These are phyloP conservation scores for Noctua janthe DNA, from an alignment of 2,888 invertebrate genomes.

Conservation along the genomic window DNA sequence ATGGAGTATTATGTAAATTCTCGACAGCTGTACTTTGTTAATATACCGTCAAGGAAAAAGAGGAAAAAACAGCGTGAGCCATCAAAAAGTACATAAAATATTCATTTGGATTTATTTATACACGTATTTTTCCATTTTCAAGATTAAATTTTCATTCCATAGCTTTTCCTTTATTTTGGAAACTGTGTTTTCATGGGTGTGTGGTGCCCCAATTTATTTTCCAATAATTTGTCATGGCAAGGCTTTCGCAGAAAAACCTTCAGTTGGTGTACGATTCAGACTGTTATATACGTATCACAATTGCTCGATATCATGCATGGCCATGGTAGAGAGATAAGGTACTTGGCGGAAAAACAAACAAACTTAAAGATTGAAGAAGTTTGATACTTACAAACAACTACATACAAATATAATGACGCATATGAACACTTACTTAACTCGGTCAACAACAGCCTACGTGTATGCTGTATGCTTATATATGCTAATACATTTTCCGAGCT, in stretches of 20 bases:
- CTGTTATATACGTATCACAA: constrained; percentile 12
- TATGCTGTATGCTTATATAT: constrained; percentile 52
- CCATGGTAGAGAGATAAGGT: constrained; percentile 38
- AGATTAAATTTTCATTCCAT: constrained; percentile 26
- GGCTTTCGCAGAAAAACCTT: not conserved
- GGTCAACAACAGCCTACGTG: constrained; percentile 40
- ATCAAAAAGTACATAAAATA: constrained; percentile 53
- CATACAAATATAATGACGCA: constrained; percentile 38
- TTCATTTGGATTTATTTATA: constrained; percentile 52
- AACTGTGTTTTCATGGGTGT: not conserved
- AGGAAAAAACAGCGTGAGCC: constrained; percentile 38
- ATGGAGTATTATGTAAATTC: constrained; percentile 60
- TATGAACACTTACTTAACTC: constrained; percentile 36
- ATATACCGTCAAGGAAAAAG: constrained; percentile 48
- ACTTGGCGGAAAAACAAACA: constrained; percentile 40
- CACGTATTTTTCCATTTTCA: constrained; percentile 45
- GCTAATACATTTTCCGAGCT: constrained; percentile 55
- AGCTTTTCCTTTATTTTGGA: constrained; percentile 2
- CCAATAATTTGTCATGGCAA: not conserved
- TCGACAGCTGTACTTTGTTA: constrained; percentile 45
- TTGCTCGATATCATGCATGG: constrained; percentile 20
- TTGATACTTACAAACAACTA: constrained; percentile 23
- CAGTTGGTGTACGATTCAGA: not conserved
- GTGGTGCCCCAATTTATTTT: constrained; percentile 16
- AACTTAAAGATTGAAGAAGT: constrained; percentile 47